Base-by-base conservation (phyloP, 53 echinoderm and acorn worm genomes). In the Arbacia lixula region DNA sequence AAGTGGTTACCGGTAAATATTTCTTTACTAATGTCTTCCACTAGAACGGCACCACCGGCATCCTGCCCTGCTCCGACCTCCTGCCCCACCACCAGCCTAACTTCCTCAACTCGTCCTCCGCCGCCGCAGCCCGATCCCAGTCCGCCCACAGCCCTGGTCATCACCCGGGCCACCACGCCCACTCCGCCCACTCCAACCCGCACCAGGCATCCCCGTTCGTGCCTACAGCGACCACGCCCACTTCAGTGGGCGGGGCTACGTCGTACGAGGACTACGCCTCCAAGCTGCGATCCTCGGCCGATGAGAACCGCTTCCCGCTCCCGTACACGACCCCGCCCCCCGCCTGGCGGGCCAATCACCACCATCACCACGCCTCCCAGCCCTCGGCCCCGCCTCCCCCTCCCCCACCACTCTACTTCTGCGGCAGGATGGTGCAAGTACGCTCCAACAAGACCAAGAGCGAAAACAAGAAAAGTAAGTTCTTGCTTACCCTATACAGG, bases 381-480 rank as follows among this genome's bases (percentile, higher is more conserved):
- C 77, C 39, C 11, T 37, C 36, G 10, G 41, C 39, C 31, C 63
- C 82, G 11, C 31, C 29, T 26, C 82, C 82, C 8, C 82, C 82
- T 29, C 82, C 82, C n/a, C 82, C 82, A 19, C 82, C 82, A 17
- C 82, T 81, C 2, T 81, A 81, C 50, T 81, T 81, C 49, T 81
- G 82, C 30, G 64, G 82, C 17, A 46, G 82, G 64, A 63, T 81
- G 82, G 82, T 81, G 3, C 82, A 42, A 63, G 82, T 81, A 17
- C 39, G 64, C 11, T 64, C 82, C 43, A 81, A 81, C 32, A 50
- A 81, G 33, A 81, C 29, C 62, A 81, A 81, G 51, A 81, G 33
- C 22, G 82, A 81, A 20, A 62, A 81, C 64, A 81, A 81, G 65
- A 81, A 81, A 63, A 81, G 82, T 81, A 81, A 81, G 64, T 31